Percentiles rank a stretch among this genome's conserved stretches.
Evolutionary conservation across 2,888 invertebrate genomes (phyloP).

Genomic region (Macrophya alboannulata): DNA sequence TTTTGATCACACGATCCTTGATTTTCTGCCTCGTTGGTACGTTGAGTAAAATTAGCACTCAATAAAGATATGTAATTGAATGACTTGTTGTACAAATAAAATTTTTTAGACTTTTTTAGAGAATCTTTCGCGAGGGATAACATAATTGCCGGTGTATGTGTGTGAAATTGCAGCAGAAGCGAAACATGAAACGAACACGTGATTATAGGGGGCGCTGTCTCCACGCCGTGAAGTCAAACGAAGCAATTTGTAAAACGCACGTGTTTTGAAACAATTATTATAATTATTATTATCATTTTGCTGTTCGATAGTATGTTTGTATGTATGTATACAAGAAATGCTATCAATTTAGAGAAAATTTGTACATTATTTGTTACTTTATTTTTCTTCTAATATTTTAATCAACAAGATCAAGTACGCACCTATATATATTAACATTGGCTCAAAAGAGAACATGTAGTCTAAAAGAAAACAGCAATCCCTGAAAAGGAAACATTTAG

Average conservation of each 20-base stretch:
- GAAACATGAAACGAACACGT: background rate
- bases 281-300: background rate
- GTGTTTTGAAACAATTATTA: background rate
- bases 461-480: background rate
- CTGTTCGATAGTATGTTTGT: background rate
- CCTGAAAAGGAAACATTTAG: background rate
- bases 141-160: slow-evolving; percentile 12
- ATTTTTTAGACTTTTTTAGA: slow-evolving; percentile 26
- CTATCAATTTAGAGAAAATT: background rate
- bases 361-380: background rate
- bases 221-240: background rate
- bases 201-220: background rate
- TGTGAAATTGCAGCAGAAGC: slow-evolving; percentile 5
- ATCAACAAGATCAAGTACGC: background rate
- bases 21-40: background rate
- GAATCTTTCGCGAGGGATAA: slow-evolving; percentile 34
- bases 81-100: slow-evolving; percentile 31
- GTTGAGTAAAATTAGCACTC: background rate
- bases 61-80: slow-evolving; percentile 19
- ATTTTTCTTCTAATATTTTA: background rate
- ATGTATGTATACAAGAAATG: background rate
- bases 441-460: background rate
- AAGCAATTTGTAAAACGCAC: background rate
- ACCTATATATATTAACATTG: background rate
- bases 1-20: background rate